Base-by-base conservation (phyloP, 2,113 vertebrate species). In the Campylomormyrus tamandua region DNA sequence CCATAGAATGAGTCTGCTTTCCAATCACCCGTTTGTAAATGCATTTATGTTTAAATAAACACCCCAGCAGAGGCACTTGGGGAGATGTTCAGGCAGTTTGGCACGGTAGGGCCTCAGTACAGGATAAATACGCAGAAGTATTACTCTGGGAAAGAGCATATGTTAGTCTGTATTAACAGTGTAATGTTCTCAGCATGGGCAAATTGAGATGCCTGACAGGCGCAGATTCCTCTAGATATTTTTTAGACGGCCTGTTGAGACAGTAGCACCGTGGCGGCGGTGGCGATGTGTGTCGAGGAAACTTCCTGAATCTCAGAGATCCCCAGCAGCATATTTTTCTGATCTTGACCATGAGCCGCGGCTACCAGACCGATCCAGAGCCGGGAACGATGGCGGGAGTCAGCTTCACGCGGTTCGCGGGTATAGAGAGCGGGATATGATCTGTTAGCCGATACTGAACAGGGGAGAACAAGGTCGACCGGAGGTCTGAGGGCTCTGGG, bases 181-280 rank as follows among this genome's bases (percentile, higher is more conserved):
- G 91, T 93, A 90, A 91, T 74, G 42, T 35, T 83, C 91, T 89
- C 93, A 93, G 92, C 27, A 35, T 93, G 91, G 48, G 10, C 24
- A 49, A 88, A 89, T 45, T 91, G 90, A 89, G 89, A 62, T 92
- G 92, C 53, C 91, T 89, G 91, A 92, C 94, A 92, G 92, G 92
- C 56, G 80, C 1, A 2, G 80, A 85, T 93, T 83, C 87, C 91
- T 91, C 83, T 91, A 19, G 15, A 90, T 91, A 89, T 13, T 70
- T 70, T 27, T 70, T 0, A 70, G 11, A 70, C 3, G 2, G 7
- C 56, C 24, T 62, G 21, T 58, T 58, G 56, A 24, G 56, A 58
- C 56, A 8, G 62, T 66, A 27, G 8, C 58, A 27, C 24, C 2
- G 6, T 62, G 56, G 5, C 0, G 53, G 19, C 1, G 5, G 17